Base-by-base conservation (phyloP, 2,797 vertebrate genomes). In the Carcharodon carcharias region DNA sequence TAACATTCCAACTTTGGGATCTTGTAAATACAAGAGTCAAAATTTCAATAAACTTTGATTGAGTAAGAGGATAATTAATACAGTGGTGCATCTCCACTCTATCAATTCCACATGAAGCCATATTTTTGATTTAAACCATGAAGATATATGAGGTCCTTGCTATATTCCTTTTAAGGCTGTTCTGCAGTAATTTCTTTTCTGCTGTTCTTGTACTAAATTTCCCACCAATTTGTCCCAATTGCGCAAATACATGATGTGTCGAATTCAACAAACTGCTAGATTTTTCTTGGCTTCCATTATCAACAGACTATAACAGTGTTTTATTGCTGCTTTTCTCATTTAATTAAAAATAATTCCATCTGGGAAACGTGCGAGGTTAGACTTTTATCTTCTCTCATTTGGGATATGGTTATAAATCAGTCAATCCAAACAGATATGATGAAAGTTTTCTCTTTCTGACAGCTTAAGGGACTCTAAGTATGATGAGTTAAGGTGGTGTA, bases 321-420 rank as follows among this genome's bases (percentile, higher is more conserved):
- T 63, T 8, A 92, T 40, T 65, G 89, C 89, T n/a, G 35, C 16
- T 40, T 92, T 92, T 92, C 89, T 92, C 58, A 92, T n/a, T 92
- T 92, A 63, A 92, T 61, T 92, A 63, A 92, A 92, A 61, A 92
- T 63, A 92, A 92, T 92, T 63, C 56, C 58, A 92, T 8, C 89
- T 21, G 89, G 89, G 58, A 92, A 63, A n/a, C 56, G 92, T 9
- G 28, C 14, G 21, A 91, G 88, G 35, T 92, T 92, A n/a, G 31
- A 63, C 31, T 92, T 92, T 63, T 61, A 92, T 58, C 50, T 31
- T 91, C 56, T 63, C 89, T 92, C 89, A 58, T 61, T 92, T 61
- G 58, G 58, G 58, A 92, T 63, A 58, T 63, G 58, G 58, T 14
- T 65, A 92, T 58, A 61, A 92, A 92, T 63, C 89, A 61, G 56